Conservation (phyloP, 2,888 invertebrate genomes). For the Hyles lineata region DNA sequence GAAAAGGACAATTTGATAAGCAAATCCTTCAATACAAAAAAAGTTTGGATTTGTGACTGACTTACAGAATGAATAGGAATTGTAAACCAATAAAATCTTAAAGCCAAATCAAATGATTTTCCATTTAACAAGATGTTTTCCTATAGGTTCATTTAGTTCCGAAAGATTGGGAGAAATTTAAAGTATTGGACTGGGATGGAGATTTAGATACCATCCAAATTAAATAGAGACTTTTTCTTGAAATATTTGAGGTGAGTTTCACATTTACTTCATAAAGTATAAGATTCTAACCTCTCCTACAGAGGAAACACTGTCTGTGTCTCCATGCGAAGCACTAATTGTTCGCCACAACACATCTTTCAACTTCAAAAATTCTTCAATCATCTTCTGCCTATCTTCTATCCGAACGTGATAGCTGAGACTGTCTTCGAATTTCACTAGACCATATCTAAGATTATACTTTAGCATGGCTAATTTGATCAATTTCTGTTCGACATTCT, state of each 20-base stretch:
- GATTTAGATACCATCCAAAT: no score
- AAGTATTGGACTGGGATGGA: no score
- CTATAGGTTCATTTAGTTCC: no score
- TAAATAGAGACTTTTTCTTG: no score
- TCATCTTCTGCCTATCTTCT: constrained; percentile 49
- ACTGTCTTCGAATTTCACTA: constrained; percentile 58
- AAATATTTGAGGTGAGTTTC: background rate
- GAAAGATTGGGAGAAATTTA: no score
- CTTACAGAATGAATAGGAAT: no score
- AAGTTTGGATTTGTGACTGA: no score
- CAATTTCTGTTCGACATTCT: constrained; percentile 63
- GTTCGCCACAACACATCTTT: constrained; percentile 70
- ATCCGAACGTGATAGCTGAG: constrained; percentile 48
- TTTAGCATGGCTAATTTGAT: constrained; percentile 66
- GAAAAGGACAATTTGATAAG: constrained; percentile 29
- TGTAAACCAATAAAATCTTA: no score
- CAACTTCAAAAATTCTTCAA: constrained; percentile 57
- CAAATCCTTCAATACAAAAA: background rate
- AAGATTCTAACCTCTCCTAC: constrained; percentile 46
- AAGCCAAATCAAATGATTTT: no score
- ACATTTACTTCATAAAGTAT: background rate
- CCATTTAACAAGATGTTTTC: no score
- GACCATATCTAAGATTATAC: constrained; percentile 56
- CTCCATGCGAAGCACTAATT: constrained; percentile 68
- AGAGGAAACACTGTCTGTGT: constrained; percentile 46